These are phyloP conservation scores for Cydia strobilella DNA, from an alignment of 1,140 invertebrate genomes.

Conservation along the genomic window DNA sequence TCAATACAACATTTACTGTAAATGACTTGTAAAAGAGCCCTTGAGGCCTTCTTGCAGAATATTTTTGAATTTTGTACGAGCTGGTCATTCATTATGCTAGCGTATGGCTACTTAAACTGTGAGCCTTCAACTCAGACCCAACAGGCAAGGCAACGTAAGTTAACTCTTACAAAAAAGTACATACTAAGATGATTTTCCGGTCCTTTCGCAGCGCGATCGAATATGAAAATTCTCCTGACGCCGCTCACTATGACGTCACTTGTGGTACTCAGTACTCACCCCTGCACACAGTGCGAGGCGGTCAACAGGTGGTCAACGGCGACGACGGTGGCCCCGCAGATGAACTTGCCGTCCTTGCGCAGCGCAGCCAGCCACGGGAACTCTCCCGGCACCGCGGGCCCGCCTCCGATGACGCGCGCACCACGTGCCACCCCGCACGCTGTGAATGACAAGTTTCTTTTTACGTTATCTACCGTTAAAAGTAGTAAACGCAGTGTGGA, in stretches of 20 bases:
- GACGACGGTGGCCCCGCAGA: slow-evolving; percentile 75
- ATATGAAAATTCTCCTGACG: slow-evolving; percentile 70
- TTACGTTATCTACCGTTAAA: background rate
- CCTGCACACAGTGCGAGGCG: slow-evolving; percentile 76
- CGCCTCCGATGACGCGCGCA: slow-evolving; percentile 72
- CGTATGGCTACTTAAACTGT: too few relatives aligned
- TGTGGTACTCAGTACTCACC: slow-evolving; percentile 52
- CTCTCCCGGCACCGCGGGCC: slow-evolving; percentile 61
- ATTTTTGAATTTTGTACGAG: too few relatives aligned
- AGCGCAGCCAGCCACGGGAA: slow-evolving; percentile 76
- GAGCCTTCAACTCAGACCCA: too few relatives aligned
- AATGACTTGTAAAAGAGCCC: too few relatives aligned
- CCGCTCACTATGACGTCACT: background rate
- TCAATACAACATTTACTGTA: too few relatives aligned
- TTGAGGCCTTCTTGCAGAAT: too few relatives aligned
- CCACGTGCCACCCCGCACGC: slow-evolving; percentile 67
- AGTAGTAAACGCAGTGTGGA: too few relatives aligned
- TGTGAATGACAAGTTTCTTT: slow-evolving; percentile 41
- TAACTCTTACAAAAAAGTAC: background rate
- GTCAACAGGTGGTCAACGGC: slow-evolving; percentile 74
- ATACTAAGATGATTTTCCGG: too few relatives aligned
- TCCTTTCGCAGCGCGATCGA: slow-evolving; percentile 69
- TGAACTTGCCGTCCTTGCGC: slow-evolving; percentile 61
- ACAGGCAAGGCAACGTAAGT: too few relatives aligned
- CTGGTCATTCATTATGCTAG: too few relatives aligned